Base-by-base conservation (phyloP, 2,888 invertebrate genomes). In the Barypeithes pellucidus region DNA sequence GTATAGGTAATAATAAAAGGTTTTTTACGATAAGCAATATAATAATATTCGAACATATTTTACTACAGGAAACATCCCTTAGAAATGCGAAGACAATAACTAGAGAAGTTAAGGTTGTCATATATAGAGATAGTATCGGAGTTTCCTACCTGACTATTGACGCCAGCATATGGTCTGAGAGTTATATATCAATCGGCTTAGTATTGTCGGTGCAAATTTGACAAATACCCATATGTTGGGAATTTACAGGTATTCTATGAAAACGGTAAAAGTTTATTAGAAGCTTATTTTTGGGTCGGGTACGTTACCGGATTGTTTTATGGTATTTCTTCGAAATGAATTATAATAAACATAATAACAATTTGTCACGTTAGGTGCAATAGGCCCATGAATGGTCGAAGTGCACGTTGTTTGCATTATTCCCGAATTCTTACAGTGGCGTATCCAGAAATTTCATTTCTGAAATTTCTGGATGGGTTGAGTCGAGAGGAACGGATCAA, bases 1-100 rank as follows among this genome's bases (percentile, higher is more conserved):
- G 7, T 14, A 45, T 60, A 60, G 29, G 43, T 63, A 63, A 63
- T 33, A 57, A 43, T 59, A 65, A 63, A 63, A 45, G 57, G 50
- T 63, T 59, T 65, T 45, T 70, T 62, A 69, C 50, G 54, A 69
- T 62, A 62, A 69, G 62, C 54, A 52, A 69, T 62, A 69, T 61
- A 69, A 29, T 36, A 60, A 68, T 54, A 20, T 50, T 29, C 43
- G 20, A 52, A 60, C 61, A 60, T 33, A 33, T 61, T 68, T 68
- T 66, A 66, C 52, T 52, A 52, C 65, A 66, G 50, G 36, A 66
- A 54, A 52, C 52, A 63, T 33, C 43, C 41, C 29, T 24, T 45
- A 41, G 16, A 41, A 39, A 45, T 16, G 14, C 9, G 16, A 16
- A 62, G 45, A 62, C 29, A 62, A 62, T 62, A 62, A 16, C 9